Base-by-base conservation (phyloP, 2,797 vertebrate genomes). In the Pachyuromys duprasi region DNA sequence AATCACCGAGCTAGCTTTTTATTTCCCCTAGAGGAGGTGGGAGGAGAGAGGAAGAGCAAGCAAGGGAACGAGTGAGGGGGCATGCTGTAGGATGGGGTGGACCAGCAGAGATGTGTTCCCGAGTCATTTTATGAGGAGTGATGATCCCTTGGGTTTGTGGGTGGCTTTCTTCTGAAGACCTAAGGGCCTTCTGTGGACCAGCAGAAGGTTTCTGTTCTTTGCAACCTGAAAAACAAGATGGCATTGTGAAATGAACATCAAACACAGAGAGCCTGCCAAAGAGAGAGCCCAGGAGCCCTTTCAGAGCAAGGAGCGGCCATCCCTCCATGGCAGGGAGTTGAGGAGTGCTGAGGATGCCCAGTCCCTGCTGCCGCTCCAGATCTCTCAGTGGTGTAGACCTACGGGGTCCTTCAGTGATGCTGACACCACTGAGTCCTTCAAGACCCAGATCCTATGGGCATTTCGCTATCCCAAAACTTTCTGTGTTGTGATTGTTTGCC, bases 81-180 rank as follows among this genome's bases (percentile, higher is more conserved):
- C 24, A 22, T 84, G 90, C 65, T 42, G 26, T 75, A 70, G 86
- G 76, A 60, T 55, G 78, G 75, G 36, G 33, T 33, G 17, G 72
- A 33, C 11, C 5, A 92, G 60, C 72, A 53, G 74, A 86, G 45
- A 26, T 86, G 49, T 78, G 75, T 14, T n/a, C 15, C 36, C 63
- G 72, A 82, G 72, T 80, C 57, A 57, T 80, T 96, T 96, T 84
- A 95, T 74, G 74, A 72, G 74, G 33, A 15, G 33, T 72, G 70
- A 70, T 95, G 93, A 95, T 75, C 89, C 39, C 78, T n/a, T 81
- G 79, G 57, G 8, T 97, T 97, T 96, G 96, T 83, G 63, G 74
- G 15, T 88, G 86, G 49, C 60, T 97, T 97, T 94, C 95, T 96
- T 97, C 96, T 95, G 94, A 97, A 97, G 96, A 97, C 96, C 96